phyloP scores from a whole-genome alignment of 2,888 invertebrate genomes.

The Lithophane ornitopus region DNA sequence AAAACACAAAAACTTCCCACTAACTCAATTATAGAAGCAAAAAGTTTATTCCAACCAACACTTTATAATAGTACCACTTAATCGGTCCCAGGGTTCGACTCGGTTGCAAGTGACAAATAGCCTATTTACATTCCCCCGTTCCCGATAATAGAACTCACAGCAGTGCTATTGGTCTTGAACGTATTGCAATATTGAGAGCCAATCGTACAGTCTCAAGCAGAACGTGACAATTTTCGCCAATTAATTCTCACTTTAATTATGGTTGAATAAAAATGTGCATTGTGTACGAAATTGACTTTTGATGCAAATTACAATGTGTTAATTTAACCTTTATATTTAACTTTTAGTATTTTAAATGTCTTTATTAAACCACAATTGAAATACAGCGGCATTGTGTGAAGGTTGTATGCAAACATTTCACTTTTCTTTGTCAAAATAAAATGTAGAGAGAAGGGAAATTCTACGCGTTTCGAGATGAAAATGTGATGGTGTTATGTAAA shows the following conservation, averaged over 20 bases:
- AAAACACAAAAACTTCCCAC: slow-evolving; percentile 15
- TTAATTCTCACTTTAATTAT: slow-evolving; percentile 49
- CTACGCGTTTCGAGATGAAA: slow-evolving; percentile 17
- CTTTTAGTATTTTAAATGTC: slow-evolving; percentile 18
- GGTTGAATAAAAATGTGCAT: slow-evolving; percentile 29
- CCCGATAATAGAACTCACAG: slow-evolving; percentile 73
- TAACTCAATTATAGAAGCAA: slow-evolving; percentile 48
- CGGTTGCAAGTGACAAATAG: slow-evolving; percentile 79
- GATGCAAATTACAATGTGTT: slow-evolving; percentile 38
- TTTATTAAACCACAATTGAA: slow-evolving; percentile 28
- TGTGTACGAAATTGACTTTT: slow-evolving; percentile 45
- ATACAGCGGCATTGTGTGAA: slow-evolving; percentile 30
- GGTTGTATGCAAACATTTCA: neutral
- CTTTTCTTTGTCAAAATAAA: slow-evolving; percentile 20
- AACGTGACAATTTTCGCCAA: slow-evolving; percentile 30
- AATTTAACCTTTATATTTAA: slow-evolving; percentile 23
- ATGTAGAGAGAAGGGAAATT: slow-evolving; percentile 11
- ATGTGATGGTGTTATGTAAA: slow-evolving; percentile 27
- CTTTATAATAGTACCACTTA: slow-evolving; percentile 74
- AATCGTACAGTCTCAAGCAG: slow-evolving; percentile 33
- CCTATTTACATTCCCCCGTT: slow-evolving; percentile 77
- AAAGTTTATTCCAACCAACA: slow-evolving; percentile 67
- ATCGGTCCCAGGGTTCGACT: slow-evolving; percentile 69
- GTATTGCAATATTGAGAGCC: slow-evolving; percentile 56
- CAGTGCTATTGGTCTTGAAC: slow-evolving; percentile 66